These are phyloP conservation scores for Eospalax fontanierii DNA, from an alignment of 2,797 vertebrate species.

Conservation along the genomic window DNA sequence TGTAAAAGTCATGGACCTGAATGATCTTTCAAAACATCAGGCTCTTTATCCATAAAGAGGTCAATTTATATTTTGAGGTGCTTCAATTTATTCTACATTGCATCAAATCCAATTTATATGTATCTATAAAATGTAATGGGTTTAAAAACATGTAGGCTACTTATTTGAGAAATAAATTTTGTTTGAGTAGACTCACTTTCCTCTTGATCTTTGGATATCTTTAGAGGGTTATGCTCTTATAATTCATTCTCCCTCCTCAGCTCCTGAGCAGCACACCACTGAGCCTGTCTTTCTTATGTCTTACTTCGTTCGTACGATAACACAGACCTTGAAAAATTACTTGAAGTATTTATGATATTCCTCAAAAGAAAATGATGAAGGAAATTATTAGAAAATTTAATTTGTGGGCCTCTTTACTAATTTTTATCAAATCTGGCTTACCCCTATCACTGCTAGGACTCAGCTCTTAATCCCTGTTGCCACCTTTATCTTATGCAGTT, in stretches of 20 bases:
- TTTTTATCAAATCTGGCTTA: conserved; percentile 11
- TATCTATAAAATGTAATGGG: conserved; percentile 85
- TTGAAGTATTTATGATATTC: conserved; percentile 16
- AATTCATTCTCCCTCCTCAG: neutral
- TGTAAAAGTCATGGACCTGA: conserved; percentile 62
- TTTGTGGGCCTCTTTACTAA: conserved; percentile 52
- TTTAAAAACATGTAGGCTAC: conserved; percentile 44
- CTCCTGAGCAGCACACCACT: neutral
- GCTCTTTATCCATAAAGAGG: conserved; percentile 71
- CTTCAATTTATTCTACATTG: conserved; percentile 76
- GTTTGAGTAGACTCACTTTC: conserved; percentile 5
- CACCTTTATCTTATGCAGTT: conserved; percentile 73
- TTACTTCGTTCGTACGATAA: neutral
- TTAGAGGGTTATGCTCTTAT: neutral
- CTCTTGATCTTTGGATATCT: conserved; percentile 6
- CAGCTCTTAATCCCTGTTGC: neutral
- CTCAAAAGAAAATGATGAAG: conserved; percentile 53
- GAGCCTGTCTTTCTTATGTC: neutral
- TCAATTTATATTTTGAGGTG: conserved; percentile 83
- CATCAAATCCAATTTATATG: conserved; percentile 76
- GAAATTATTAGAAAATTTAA: conserved; percentile 19
- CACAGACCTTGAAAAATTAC: conserved; percentile 30
- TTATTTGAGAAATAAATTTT: conserved; percentile 38
- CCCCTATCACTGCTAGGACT: neutral
- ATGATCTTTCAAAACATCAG: conserved; percentile 73